These are phyloP conservation scores for Campoplex nolae DNA, from an alignment of 2,888 invertebrate genomes.

Conservation along the genomic window DNA sequence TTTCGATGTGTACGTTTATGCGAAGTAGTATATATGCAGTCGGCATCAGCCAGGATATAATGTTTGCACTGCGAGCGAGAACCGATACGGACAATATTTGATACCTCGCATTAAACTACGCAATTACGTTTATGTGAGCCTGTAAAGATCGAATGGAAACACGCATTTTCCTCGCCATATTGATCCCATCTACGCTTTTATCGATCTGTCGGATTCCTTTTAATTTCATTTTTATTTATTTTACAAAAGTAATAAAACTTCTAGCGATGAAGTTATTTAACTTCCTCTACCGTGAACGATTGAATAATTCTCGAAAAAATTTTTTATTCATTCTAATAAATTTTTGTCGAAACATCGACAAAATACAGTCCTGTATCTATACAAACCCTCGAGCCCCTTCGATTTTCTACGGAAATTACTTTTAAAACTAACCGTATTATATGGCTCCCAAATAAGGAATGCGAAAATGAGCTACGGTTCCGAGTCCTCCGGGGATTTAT, in stretches of 20 bases:
- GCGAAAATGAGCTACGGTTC: constrained; percentile 39
- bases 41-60: constrained; percentile 6
- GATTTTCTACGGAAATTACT: constrained; percentile 9
- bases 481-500: constrained; percentile 31
- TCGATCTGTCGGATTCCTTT: not conserved
- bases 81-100: constrained; percentile 77
- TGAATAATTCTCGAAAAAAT: not conserved
- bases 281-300: not conserved
- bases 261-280: not conserved
- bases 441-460: not conserved
- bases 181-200: constrained; percentile 2
- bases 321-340: not conserved
- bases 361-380: too few relatives aligned
- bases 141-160: constrained; percentile 69
- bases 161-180: not conserved
- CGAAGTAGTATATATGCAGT: not conserved
- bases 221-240: not conserved
- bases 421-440: not conserved
- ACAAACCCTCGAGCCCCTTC: not conserved
- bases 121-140: constrained; percentile 79
- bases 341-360: not conserved
- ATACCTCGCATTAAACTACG: constrained; percentile 80
- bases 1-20: constrained; percentile 17
- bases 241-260: not conserved
- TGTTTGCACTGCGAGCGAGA: constrained; percentile 65